These are phyloP conservation scores for Epicauta chinensis DNA, from an alignment of 1,140 invertebrate species.

Conservation along the genomic window DNA sequence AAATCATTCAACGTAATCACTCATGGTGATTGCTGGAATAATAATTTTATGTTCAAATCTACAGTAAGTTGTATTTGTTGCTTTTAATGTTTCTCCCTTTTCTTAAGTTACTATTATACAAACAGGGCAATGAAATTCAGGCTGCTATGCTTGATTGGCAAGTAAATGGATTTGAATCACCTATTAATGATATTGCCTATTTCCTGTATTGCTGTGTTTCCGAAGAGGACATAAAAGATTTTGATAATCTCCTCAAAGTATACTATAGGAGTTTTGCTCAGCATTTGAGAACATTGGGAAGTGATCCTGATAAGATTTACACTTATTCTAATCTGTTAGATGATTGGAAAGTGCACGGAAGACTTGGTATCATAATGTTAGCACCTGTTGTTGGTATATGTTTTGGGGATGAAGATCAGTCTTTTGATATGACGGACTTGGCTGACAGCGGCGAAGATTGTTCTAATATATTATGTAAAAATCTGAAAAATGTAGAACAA, in stretches of 20 bases:
- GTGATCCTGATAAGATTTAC: slow-evolving; percentile 29
- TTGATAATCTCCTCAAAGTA: slow-evolving; percentile 45
- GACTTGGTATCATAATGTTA: not conserved
- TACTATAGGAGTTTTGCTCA: slow-evolving; percentile 48
- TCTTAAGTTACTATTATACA: slow-evolving; percentile 6
- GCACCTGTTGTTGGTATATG: not conserved
- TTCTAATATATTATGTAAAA: not conserved
- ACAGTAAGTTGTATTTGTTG: slow-evolving; percentile 17
- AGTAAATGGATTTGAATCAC: slow-evolving; percentile 48
- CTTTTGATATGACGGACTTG: slow-evolving; percentile 1
- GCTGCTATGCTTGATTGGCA: slow-evolving; percentile 49
- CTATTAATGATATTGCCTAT: slow-evolving; percentile 52
- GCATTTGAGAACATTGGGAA: slow-evolving; percentile 41
- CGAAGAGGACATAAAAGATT: slow-evolving; percentile 42
- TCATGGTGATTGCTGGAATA: slow-evolving; percentile 31
- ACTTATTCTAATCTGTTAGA: not conserved
- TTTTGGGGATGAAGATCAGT: not conserved
- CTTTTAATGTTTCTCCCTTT: not conserved
- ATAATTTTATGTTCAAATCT: slow-evolving; percentile 29
- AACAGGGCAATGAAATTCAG: slow-evolving; percentile 1
- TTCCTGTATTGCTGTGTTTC: slow-evolving; percentile 51
- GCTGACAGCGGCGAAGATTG: slow-evolving; percentile 1
- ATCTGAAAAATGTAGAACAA: not conserved
- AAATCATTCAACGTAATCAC: slow-evolving; percentile 9
- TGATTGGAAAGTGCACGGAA: not conserved